These are phyloP conservation scores for Xenus cinereus DNA, from an alignment of 2,113 vertebrate species.

Conservation along the genomic window DNA sequence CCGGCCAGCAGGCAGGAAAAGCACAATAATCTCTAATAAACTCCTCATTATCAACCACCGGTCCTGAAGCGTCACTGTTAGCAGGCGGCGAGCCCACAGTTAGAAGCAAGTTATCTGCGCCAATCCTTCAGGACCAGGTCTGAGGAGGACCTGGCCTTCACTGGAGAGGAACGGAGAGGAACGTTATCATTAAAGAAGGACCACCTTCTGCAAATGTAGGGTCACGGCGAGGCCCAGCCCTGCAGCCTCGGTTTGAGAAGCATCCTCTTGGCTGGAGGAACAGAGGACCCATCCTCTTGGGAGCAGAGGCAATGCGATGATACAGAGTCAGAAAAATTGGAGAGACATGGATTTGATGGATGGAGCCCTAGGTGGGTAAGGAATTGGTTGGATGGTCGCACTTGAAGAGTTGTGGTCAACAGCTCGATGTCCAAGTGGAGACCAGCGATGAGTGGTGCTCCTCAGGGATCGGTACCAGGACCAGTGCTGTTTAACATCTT, in stretches of 20 bases:
- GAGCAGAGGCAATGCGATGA: rapidly evolving
- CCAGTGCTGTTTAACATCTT: too few species aligned
- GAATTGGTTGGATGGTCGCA: background rate
- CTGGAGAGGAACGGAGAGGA: background rate
- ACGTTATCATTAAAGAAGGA: rapidly evolving
- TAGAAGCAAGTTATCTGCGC: too few species aligned
- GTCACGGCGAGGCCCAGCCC: background rate
- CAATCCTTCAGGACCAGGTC: rapidly evolving
- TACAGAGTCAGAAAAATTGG: too few species aligned
- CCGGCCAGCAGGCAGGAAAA: background rate
- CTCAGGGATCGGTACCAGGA: too few species aligned
- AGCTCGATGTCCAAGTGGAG: background rate
- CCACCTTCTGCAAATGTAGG: rapidly evolving
- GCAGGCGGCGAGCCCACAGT: background rate
- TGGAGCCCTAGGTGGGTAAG: too few species aligned
- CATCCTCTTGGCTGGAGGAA: too few species aligned
- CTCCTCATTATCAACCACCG: background rate
- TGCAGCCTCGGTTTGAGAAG: rapidly evolving
- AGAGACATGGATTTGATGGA: background rate
- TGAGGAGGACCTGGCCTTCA: background rate
- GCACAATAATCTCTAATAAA: background rate
- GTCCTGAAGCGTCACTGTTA: too few species aligned
- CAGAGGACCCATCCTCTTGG: too few species aligned
- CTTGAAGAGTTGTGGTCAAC: background rate
- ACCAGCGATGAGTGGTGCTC: too few species aligned